Evolutionary conservation across 2,113 vertebrate genomes (phyloP).

Genomic region (Lophochroa leadbeateri): DNA sequence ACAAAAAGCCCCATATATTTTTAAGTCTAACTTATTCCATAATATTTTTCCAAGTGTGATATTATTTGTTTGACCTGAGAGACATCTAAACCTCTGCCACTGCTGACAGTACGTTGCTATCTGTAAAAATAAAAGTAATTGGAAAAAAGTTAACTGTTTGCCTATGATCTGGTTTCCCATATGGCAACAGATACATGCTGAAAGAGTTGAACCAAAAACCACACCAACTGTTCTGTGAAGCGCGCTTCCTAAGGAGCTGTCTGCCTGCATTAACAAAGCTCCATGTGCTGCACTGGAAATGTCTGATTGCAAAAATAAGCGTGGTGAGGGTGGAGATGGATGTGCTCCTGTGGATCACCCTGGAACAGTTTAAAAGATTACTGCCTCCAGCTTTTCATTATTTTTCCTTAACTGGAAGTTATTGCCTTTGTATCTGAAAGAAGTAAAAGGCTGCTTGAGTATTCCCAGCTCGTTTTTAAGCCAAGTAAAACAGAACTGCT

Average conservation of each 20-base stretch:
- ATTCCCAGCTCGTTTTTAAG: background rate
- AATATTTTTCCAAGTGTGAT: background rate
- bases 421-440: background rate
- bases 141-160: slow-evolving; percentile 18
- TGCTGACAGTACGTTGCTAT: background rate
- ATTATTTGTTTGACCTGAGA: background rate
- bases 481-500: slow-evolving; percentile 5
- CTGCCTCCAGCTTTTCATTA: slow-evolving; percentile 1
- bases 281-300: background rate
- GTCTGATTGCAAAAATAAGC: slow-evolving; percentile 38
- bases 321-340: background rate
- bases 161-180: background rate
- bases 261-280: slow-evolving; percentile 3
- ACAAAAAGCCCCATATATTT: background rate
- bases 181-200: slow-evolving; percentile 18
- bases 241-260: slow-evolving; percentile 21
- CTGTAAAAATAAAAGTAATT: background rate
- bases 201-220: slow-evolving; percentile 28
- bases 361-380: background rate
- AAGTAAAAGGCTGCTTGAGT: background rate
- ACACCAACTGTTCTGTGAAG: slow-evolving; percentile 14
- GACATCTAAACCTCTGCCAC: background rate
- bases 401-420: background rate
- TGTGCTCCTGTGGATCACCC: background rate
- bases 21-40: background rate